These are phyloP conservation scores for Protaetia brevitarsis DNA, from an alignment of 1,140 invertebrate species.

Conservation along the genomic window DNA sequence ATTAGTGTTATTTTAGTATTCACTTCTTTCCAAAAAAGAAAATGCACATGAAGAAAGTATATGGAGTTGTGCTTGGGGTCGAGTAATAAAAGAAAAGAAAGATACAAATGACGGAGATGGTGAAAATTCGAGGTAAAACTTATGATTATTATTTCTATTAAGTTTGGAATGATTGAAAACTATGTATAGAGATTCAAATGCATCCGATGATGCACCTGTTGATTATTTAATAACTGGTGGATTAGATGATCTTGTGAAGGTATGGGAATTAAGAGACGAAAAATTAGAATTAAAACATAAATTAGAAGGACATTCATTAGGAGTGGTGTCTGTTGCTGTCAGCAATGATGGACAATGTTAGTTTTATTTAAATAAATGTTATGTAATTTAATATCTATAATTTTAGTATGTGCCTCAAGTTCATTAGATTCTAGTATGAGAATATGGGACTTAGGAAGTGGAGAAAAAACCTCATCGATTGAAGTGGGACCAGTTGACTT, in stretches of 20 bases:
- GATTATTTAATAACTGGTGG: constrained; percentile 91
- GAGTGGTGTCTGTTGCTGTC: constrained; percentile 90
- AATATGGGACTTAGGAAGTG: constrained; percentile 86
- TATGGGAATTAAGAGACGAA: constrained; percentile 79
- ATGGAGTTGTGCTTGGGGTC: constrained; percentile 89
- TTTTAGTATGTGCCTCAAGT: constrained; percentile 84
- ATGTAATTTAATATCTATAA: constrained; percentile 24
- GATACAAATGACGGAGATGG: constrained; percentile 54
- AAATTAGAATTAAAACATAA: constrained; percentile 75
- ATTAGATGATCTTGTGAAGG: constrained; percentile 90
- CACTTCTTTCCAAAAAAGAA: constrained; percentile 80
- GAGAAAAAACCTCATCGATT: constrained; percentile 82
- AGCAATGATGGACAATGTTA: constrained; percentile 85
- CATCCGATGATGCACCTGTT: constrained; percentile 55
- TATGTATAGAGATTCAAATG: constrained; percentile 56
- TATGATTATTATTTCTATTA: not conserved
- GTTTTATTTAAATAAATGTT: constrained; percentile 6
- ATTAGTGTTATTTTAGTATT: constrained; percentile 69
- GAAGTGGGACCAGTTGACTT: constrained; percentile 90
- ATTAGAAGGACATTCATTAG: constrained; percentile 88
- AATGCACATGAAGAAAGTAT: constrained; percentile 91
- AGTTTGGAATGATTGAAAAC: constrained; percentile 25
- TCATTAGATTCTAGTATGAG: constrained; percentile 90
- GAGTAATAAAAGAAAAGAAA: constrained; percentile 54
- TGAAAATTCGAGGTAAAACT: constrained; percentile 48